These are phyloP conservation scores for Stegostoma tigrinum DNA, from an alignment of 2,113 vertebrate genomes.

Conservation along the genomic window DNA sequence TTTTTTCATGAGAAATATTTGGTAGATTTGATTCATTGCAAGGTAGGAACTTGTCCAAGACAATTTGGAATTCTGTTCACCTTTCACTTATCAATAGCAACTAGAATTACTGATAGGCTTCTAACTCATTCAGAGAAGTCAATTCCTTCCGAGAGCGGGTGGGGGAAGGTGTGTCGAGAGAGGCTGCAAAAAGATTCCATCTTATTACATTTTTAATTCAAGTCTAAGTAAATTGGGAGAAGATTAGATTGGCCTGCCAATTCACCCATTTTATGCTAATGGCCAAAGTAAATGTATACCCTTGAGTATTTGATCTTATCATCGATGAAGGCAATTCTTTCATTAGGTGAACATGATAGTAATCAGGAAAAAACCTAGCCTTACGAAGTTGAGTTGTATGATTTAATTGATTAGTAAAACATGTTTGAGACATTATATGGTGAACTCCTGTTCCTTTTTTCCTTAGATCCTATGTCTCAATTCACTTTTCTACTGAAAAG, in stretches of 20 bases:
- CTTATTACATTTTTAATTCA: not conserved
- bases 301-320: not conserved
- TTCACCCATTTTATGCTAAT: not conserved
- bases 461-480: too few species aligned
- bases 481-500: not conserved
- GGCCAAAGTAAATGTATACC: not conserved
- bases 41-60: not conserved
- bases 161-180: not conserved
- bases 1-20: constrained; percentile 2
- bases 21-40: not conserved
- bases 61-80: not conserved
- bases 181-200: not conserved
- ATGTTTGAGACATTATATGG: too few species aligned
- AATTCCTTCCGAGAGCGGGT: not conserved
- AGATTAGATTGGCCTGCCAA: not conserved
- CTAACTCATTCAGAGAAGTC: not conserved
- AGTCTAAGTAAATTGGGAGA: not conserved
- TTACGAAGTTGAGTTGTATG: too few species aligned
- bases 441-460: too few species aligned
- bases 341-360: not conserved
- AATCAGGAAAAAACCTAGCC: not conserved
- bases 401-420: too few species aligned
- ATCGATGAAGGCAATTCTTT: not conserved
- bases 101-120: not conserved
- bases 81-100: not conserved